Base-by-base conservation (phyloP, 2,888 invertebrate genomes). In the Dryococelus australis region DNA sequence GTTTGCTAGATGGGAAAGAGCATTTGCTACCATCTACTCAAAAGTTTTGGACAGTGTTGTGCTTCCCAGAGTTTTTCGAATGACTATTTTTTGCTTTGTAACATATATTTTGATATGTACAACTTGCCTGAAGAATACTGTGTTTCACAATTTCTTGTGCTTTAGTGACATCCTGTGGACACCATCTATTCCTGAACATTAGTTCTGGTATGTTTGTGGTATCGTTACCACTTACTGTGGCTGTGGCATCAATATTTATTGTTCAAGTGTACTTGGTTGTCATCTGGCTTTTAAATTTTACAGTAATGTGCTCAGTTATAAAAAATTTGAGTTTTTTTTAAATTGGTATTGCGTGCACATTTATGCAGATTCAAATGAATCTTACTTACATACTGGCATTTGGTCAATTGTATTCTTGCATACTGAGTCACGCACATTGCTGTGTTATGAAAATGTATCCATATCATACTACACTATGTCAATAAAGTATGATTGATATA, bases 171-270 rank as follows among this genome's bases (percentile, higher is more conserved):
- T 65, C n/a, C 65, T 65, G 8, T 24, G 65, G 65, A 65, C 65
- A 65, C 8, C 65, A 8, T 65, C 65, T 65, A n/a, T 65, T 16
- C 16, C n/a, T n/a, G 65, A 65, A 65, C 65, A 8, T 65, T 10
- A 65, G 65, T 65, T 16, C 16, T 8, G 65, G 24, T 65, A 65
- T 10, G n/a, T n/a, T 16, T 24, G 65, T 65, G 65, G 65, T 20
- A 24, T n/a, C 65, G 1, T 51, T 65, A 20, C 65, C 65, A 65
- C 65, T 10, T 8, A n/a, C 65, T 65, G 16, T 65, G 65, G 65
- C 65, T 65, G 65, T 65, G 65, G 65, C 65, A 65, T 65, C 65
- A 65, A 65, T 65, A 65, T 65, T 65, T 65, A 65, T 65, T 65
- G n/a, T 65, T 10, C n/a, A 20, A 65, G 65, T 65, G 65, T 65